Evolutionary conservation across 23 tunicate genomes (phyloP).

Genomic region (Oikopleura albicans): DNA sequence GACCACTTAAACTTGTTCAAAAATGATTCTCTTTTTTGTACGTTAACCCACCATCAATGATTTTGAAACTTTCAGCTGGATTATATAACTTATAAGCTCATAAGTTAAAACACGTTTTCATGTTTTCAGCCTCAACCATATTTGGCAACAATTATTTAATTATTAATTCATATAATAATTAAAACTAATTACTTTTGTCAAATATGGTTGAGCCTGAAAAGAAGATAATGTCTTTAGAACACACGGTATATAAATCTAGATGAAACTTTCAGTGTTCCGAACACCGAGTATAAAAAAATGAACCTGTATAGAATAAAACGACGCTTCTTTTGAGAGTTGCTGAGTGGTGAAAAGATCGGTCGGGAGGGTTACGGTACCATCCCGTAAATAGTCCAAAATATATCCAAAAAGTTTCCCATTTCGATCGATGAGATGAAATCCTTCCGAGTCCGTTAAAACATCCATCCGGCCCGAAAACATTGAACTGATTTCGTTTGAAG

Average conservation of each 20-base stretch:
- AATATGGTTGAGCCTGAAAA: not conserved
- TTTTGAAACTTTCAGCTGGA: no score
- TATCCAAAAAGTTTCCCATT: constrained; percentile 75
- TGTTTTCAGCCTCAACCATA: no score
- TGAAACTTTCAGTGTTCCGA: not conserved
- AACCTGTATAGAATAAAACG: constrained; percentile 64
- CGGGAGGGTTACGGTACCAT: constrained; percentile 54
- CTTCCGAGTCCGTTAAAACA: not conserved
- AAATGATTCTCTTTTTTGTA: no score
- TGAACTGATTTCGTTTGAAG: not conserved
- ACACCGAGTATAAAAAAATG: not conserved
- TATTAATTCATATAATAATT: no score
- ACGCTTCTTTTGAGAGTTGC: constrained; percentile 66
- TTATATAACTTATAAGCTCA: no score
- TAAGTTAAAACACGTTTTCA: no score
- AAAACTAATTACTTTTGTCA: no score
- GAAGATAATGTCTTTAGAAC: not conserved
- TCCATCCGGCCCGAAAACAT: not conserved
- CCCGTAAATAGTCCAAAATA: constrained; percentile 52
- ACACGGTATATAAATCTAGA: not conserved
- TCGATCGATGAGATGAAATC: constrained; percentile 57
- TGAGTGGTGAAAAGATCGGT: constrained; percentile 47
- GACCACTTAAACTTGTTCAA: no score
- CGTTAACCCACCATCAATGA: no score
- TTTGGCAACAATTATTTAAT: no score